Percentiles rank a stretch among this genome's conserved stretches.
Evolutionary conservation across 2,797 vertebrate species (phyloP).

Genomic region (Benthosema pterotum): DNA sequence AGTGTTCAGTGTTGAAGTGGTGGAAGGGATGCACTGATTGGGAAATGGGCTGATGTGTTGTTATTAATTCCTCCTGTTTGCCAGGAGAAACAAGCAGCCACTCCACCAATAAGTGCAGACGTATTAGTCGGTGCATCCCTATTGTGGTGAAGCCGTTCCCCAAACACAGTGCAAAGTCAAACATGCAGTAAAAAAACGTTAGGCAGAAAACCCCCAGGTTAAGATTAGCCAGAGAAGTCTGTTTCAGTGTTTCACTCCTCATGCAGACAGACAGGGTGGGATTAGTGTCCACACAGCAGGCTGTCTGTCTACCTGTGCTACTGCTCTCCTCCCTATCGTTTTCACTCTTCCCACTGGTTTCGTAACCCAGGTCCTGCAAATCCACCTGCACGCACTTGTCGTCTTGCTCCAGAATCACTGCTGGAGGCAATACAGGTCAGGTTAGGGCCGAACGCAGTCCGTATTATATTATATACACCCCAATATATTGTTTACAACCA

Average conservation of each 20-base stretch:
- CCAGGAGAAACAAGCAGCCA: no score
- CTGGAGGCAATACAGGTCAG: conserved; percentile 71
- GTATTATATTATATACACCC: not conserved
- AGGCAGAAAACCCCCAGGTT: conserved; percentile 18
- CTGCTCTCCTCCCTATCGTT: conserved; percentile 80
- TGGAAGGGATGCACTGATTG: no score
- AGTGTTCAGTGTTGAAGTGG: conserved; percentile 21
- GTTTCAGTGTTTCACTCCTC: conserved; percentile 61
- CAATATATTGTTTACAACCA: no score
- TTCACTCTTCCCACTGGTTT: conserved; percentile 81
- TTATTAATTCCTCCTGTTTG: no score
- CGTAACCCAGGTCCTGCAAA: conserved; percentile 77
- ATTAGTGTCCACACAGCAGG: conserved; percentile 10
- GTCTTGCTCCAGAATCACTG: conserved; percentile 73
- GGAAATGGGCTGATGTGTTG: no score
- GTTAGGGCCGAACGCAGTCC: conserved; percentile 36
- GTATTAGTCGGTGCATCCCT: no score
- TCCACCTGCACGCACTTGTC: conserved; percentile 81
- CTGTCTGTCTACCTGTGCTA: conserved; percentile 82
- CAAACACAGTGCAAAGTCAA: conserved; percentile 1
- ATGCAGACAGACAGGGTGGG: conserved; percentile 62
- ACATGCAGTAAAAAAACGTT: no score
- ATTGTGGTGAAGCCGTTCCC: conserved; percentile 48
- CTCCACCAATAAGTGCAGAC: no score
- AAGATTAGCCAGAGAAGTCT: conserved; percentile 50